A percentile compares a stretch with the other conserved stretches of the same genome.
Evolutionary conservation across 2,797 vertebrate species (phyloP).

Genomic region (Furcifer pardalis): DNA sequence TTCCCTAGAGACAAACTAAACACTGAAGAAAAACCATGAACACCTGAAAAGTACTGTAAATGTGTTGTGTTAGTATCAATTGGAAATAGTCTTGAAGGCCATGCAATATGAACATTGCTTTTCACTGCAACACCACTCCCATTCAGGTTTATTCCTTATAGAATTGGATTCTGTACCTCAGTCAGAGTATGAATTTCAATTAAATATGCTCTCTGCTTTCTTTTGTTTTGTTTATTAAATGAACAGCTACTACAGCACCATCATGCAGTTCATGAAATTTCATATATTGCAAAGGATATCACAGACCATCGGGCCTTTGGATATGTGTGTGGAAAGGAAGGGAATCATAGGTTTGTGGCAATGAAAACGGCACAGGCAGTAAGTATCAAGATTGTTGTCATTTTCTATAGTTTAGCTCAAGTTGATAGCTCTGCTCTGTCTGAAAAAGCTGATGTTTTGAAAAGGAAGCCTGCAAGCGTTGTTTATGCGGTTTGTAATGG

Average conservation of each 20-base stretch:
- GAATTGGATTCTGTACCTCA: slow-evolving; percentile 16
- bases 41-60: neutral
- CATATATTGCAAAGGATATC: slow-evolving; percentile 98
- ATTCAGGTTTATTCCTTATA: slow-evolving; percentile 16
- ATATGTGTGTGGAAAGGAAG: slow-evolving; percentile 97
- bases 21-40: neutral
- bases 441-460: neutral
- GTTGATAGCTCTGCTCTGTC: neutral
- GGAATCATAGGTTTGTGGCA: slow-evolving; percentile 97
- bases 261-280: slow-evolving; percentile 98
- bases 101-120: slow-evolving; percentile 12
- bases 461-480: neutral
- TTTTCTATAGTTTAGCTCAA: slow-evolving; percentile 16
- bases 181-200: slow-evolving; percentile 21
- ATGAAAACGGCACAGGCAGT: slow-evolving; percentile 98
- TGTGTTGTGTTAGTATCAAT: slow-evolving; percentile 1
- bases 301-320: slow-evolving; percentile 98
- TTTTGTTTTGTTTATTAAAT: slow-evolving; percentile 47
- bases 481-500: slow-evolving; percentile 1
- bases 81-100: neutral
- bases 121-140: slow-evolving; percentile 44
- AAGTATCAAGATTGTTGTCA: slow-evolving; percentile 69
- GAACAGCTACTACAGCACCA: slow-evolving; percentile 93
- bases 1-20: neutral
- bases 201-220: slow-evolving; percentile 43